These are phyloP conservation scores for Probosciger aterrimus DNA, from an alignment of 2,113 vertebrate species.

Conservation along the genomic window DNA sequence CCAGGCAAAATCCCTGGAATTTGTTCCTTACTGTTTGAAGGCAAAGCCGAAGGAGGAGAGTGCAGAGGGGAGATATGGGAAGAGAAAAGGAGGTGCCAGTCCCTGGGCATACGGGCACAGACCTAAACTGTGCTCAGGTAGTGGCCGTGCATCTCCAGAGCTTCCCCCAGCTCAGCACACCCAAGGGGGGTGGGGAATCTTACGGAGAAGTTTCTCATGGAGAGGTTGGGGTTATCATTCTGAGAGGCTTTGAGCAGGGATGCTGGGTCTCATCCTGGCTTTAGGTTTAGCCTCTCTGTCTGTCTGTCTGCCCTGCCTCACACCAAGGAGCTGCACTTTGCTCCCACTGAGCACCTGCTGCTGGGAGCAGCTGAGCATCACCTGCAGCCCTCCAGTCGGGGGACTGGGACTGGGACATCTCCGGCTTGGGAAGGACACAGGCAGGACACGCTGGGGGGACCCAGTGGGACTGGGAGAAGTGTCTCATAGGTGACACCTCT, in stretches of 20 bases:
- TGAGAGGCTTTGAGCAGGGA: neutral
- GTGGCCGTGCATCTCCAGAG: accelerated
- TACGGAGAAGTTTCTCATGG: accelerated
- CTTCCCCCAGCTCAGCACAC: neutral
- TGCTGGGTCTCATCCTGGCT: neutral
- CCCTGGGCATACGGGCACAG: neutral
- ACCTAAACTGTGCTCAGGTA: neutral
- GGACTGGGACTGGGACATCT: neutral
- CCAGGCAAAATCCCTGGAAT: conserved; percentile 69
- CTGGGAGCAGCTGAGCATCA: neutral
- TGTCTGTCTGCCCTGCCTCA: neutral
- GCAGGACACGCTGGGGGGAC: neutral
- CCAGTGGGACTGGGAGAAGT: neutral
- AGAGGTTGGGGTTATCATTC: neutral
- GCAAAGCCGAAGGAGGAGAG: neutral
- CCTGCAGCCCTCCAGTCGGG: neutral
- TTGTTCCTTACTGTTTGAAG: conserved; percentile 62
- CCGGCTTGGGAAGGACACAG: neutral
- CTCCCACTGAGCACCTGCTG: neutral
- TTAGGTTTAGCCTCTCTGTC: neutral
- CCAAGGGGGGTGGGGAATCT: neutral
- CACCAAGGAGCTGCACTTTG: accelerated
- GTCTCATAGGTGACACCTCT: neutral
- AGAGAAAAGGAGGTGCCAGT: neutral
- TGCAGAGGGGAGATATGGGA: neutral